Base-by-base conservation (phyloP, 2,888 invertebrate species). In the Anarsia innoxiella region DNA sequence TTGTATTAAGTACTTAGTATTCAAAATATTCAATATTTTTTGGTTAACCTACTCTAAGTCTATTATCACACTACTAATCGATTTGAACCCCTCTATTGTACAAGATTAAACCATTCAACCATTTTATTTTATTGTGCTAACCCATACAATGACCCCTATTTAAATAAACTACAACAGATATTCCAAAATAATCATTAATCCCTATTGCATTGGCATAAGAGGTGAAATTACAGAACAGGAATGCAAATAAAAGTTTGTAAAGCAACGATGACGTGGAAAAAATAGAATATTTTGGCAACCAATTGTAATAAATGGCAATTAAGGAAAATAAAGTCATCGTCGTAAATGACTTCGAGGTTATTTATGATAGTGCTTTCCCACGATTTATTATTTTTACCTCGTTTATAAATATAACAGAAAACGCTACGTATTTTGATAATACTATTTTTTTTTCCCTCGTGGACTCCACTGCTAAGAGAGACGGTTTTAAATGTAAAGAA, bases 91-190 rank as follows among this genome's bases (percentile, higher is more conserved):
- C 8, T 5, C 61, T 55, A 74, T 74, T 73, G 72, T 70, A 58
- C 60, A 59, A 56, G 64, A 63, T 64, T 64, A 61, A 60, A 60
- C 63, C 70, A 64, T 72, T 72, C 72, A 68, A 70, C 74, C 78
- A 65, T 78, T 78, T 76, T 70, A 79, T 80, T 80, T 79, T 70
- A 80, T 82, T 78, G 78, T 78, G 59, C 62, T 67, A 60, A 67
- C 77, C 72, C 72, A 70, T 66, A 68, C 70, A 63, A 58, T 63
- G 65, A 63, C 70, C 75, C 33, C 33, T 23, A 19, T 32, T 23
- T 32, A 12, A 13, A 32, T n/a, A n/a, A n/a, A n/a, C n/a, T n/a
- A n/a, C n/a, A n/a, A n/a, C n/a, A n/a, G n/a, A n/a, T n/a, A n/a
- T n/a, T n/a, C n/a, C n/a, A n/a, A n/a, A n/a, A n/a, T n/a, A n/a